Conservation (phyloP, 2,113 vertebrate genomes). For the Stegastes partitus region DNA sequence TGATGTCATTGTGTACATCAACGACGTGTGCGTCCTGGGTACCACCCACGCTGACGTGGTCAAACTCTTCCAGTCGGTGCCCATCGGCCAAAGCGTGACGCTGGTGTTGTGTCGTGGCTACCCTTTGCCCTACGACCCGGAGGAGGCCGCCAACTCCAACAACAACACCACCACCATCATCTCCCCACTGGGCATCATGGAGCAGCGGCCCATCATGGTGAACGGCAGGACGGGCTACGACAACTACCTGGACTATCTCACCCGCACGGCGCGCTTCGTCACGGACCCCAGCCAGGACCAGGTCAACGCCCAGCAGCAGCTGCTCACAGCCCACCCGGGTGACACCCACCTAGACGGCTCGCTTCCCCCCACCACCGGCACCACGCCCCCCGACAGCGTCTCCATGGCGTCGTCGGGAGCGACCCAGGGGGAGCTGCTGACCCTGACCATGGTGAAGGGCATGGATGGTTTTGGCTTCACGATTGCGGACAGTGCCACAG, state of each 20-base stretch:
- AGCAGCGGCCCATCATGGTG: constrained; percentile 93
- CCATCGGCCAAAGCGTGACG: constrained; percentile 97
- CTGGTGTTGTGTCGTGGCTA: constrained; percentile 97
- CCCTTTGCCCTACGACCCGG: constrained; percentile 96
- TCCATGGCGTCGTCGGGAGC: constrained; percentile 97
- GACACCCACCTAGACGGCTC: constrained; percentile 95
- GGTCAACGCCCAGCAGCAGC: constrained; percentile 86
- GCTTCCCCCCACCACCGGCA: constrained; percentile 85
- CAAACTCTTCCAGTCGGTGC: constrained; percentile 98
- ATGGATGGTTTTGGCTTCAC: constrained; percentile 98
- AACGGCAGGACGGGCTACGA: constrained; percentile 97
- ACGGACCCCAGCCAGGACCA: constrained; percentile 85
- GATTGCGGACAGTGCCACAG: constrained; percentile 94
- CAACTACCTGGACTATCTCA: constrained; percentile 97
- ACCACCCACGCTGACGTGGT: constrained; percentile 99
- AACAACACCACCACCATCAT: constrained; percentile 83
- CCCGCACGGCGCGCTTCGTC: constrained; percentile 93
- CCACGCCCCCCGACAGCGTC: constrained; percentile 89
- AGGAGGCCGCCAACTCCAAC: constrained; percentile 88
- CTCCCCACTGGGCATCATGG: constrained; percentile 95
- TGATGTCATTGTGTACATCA: constrained; percentile 99
- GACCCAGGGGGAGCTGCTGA: constrained; percentile 95
- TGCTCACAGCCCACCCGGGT: constrained; percentile 89
- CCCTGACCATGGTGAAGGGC: constrained; percentile 98
- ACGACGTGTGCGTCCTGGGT: constrained; percentile 97